phyloP scores from a whole-genome alignment of 1,140 invertebrate genomes.

The Epicauta chinensis region DNA sequence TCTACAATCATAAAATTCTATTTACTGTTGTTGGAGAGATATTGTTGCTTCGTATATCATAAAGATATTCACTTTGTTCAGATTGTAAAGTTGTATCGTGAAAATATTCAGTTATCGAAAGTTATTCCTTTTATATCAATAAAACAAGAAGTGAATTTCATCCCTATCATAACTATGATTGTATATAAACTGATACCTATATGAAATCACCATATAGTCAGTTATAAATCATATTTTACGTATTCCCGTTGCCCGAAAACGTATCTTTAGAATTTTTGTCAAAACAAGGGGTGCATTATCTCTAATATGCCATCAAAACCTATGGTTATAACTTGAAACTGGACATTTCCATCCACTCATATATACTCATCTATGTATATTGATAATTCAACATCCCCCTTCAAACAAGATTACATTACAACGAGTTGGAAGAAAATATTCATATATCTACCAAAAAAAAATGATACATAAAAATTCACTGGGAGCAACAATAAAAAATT shows the following conservation, averaged over 20 bases:
- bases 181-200: constrained; percentile 26
- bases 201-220: constrained; percentile 23
- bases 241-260: constrained; percentile 16
- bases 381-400: neutral
- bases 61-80: constrained; percentile 17
- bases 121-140: constrained; percentile 14
- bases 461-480: no score
- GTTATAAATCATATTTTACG: constrained; percentile 26
- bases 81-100: constrained; percentile 15
- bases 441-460: no score
- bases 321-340: neutral
- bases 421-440: neutral
- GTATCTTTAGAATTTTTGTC: constrained; percentile 9
- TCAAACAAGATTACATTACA: constrained; percentile 1
- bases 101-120: constrained; percentile 18
- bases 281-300: constrained; percentile 18
- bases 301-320: constrained; percentile 6
- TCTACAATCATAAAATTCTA: constrained; percentile 22
- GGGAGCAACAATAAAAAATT: constrained; percentile 9
- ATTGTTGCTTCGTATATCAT: constrained; percentile 12
- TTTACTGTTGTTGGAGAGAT: constrained; percentile 21
- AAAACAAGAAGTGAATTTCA: constrained; percentile 14
- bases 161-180: constrained; percentile 19
- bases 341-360: neutral
- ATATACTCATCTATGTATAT: neutral